Conservation (phyloP, 2,797 vertebrate species). For the Valencia hispanica region DNA sequence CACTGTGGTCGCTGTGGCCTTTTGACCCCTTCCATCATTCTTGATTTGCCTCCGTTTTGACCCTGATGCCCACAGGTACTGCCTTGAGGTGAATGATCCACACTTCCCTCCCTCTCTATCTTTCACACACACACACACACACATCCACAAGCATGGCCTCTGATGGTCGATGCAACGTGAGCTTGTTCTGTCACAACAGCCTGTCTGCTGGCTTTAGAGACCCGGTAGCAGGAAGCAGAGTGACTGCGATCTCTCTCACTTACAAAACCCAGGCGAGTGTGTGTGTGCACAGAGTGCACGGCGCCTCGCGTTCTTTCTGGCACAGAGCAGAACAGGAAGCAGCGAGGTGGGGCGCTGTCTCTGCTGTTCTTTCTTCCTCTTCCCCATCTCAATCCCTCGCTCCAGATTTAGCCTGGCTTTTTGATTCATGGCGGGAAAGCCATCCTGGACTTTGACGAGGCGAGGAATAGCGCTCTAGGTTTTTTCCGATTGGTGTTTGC, state of each 20-base stretch:
- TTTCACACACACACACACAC: too few species aligned
- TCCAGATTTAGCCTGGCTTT: conserved; percentile 52
- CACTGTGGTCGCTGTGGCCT: conserved; percentile 1
- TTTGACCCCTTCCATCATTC: conserved; percentile 3
- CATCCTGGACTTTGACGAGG: conserved; percentile 64
- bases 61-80: not conserved
- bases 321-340: conserved; percentile 76
- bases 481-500: conserved; percentile 38
- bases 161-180: conserved; percentile 7
- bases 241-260: conserved; percentile 60
- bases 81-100: not conserved
- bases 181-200: conserved; percentile 37
- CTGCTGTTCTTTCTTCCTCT: conserved; percentile 62
- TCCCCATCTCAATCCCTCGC: conserved; percentile 51
- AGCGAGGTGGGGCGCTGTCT: conserved; percentile 64
- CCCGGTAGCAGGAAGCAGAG: conserved; percentile 67
- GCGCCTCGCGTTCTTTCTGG: conserved; percentile 66
- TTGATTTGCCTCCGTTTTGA: not conserved
- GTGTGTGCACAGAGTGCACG: conserved; percentile 59
- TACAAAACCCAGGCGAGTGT: conserved; percentile 59
- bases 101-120: not conserved
- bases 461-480: conserved; percentile 48
- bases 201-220: conserved; percentile 42
- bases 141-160: not conserved
- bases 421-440: conserved; percentile 66